These are phyloP conservation scores for Nothobranchius kuhntae DNA, from an alignment of 2,113 vertebrate species.

Conservation along the genomic window DNA sequence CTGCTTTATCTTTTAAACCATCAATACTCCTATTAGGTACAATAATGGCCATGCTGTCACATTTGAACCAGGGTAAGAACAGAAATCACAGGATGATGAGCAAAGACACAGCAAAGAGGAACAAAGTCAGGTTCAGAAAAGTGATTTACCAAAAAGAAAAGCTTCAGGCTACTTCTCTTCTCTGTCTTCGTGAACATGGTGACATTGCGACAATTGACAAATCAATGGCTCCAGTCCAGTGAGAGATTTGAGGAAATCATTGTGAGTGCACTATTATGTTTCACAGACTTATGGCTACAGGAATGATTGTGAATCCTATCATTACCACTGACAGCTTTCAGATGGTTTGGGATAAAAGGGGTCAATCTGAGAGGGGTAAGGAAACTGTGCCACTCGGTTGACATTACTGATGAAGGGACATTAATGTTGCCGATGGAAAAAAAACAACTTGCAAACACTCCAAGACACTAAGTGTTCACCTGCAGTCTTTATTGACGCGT, in stretches of 20 bases:
- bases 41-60: background rate
- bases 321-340: slow-evolving; percentile 3
- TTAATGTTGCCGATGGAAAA: background rate
- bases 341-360: background rate
- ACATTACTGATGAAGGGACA: background rate
- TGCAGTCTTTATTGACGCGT: background rate
- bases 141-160: background rate
- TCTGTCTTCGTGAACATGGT: background rate
- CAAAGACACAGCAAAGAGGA: background rate
- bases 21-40: background rate
- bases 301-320: background rate
- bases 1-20: background rate
- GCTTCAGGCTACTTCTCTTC: background rate
- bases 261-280: background rate
- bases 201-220: background rate
- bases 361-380: background rate
- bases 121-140: background rate
- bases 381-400: background rate
- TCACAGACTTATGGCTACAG: background rate
- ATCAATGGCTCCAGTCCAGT: slow-evolving; percentile 11
- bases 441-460: background rate
- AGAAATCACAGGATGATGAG: background rate
- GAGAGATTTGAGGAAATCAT: slow-evolving; percentile 1
- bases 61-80: background rate
- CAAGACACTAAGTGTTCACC: background rate